These are phyloP conservation scores for Chitala chitala DNA, from an alignment of 2,113 vertebrate species.

Conservation along the genomic window DNA sequence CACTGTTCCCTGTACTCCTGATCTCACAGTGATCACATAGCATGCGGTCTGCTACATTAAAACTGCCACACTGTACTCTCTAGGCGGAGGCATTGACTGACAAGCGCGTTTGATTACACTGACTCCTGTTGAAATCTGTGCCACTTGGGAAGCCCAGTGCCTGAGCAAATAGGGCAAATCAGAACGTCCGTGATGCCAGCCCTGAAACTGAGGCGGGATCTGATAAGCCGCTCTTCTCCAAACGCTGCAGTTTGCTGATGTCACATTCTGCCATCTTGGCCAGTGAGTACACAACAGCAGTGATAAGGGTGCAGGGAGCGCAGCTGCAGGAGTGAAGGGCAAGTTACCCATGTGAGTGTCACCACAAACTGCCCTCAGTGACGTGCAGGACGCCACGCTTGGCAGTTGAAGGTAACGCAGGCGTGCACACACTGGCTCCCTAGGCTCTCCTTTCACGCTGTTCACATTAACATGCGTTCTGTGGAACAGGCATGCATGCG, in stretches of 20 bases:
- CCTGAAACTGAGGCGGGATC: neutral
- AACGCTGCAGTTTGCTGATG: constrained; percentile 17
- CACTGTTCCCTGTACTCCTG: neutral
- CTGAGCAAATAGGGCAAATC: constrained; percentile 10
- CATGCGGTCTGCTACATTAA: neutral
- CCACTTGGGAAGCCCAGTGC: neutral
- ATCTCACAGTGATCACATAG: neutral
- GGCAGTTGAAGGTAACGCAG: neutral
- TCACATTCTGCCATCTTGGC: constrained; percentile 12
- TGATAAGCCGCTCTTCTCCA: constrained; percentile 3
- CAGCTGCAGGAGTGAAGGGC: neutral
- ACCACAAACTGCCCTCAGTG: constrained; percentile 14
- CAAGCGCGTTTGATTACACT: neutral
- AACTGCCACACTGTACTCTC: neutral
- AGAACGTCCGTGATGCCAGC: neutral
- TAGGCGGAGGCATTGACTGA: neutral
- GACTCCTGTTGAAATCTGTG: no score
- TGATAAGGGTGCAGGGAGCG: constrained; percentile 1
- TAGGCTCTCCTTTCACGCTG: no score
- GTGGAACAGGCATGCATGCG: no score
- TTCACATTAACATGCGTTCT: no score
- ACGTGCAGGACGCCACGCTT: neutral
- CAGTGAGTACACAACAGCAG: neutral
- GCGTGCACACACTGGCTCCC: no score
- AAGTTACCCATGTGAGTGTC: neutral